Conservation (phyloP, 2,113 vertebrate genomes). For the Typhlomys cinereus region DNA sequence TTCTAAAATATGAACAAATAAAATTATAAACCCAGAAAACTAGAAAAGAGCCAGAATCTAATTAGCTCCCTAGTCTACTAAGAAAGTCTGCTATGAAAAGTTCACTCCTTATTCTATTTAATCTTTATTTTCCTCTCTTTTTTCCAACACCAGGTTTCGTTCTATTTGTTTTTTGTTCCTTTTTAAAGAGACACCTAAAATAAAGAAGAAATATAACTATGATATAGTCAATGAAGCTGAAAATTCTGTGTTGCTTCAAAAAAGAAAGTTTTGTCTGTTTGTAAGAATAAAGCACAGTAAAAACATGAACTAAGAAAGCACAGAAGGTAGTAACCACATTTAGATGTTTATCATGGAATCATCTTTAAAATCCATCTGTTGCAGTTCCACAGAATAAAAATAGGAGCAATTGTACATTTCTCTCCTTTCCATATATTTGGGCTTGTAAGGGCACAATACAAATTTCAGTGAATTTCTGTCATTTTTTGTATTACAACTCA, state of each 20-base stretch:
- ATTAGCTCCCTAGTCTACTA: not conserved
- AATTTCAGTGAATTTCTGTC: not conserved
- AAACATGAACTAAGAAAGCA: conserved; percentile 64
- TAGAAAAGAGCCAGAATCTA: not conserved
- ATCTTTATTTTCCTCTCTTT: conserved; percentile 12
- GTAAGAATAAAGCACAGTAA: conserved; percentile 29
- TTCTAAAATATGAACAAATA: conserved; percentile 5
- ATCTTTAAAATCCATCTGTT: conserved; percentile 77
- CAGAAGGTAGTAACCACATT: conserved; percentile 74
- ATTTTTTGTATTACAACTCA: not conserved
- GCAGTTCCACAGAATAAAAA: conserved; percentile 43
- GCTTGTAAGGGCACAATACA: not conserved
- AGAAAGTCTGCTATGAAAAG: not conserved
- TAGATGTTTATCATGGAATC: conserved; percentile 72
- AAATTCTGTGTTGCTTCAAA: conserved; percentile 42
- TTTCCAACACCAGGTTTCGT: conserved; percentile 19
- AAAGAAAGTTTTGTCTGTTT: conserved; percentile 49
- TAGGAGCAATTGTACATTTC: conserved; percentile 48
- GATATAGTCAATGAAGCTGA: conserved; percentile 18
- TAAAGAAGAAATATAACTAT: conserved; percentile 9
- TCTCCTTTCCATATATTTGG: conserved; percentile 60
- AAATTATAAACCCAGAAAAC: not conserved
- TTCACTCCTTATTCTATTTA: not conserved
- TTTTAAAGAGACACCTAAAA: conserved; percentile 45
- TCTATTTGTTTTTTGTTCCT: conserved; percentile 41